Conservation (phyloP, 64 coral and sea anemone genomes). For the Montipora sp. region DNA sequence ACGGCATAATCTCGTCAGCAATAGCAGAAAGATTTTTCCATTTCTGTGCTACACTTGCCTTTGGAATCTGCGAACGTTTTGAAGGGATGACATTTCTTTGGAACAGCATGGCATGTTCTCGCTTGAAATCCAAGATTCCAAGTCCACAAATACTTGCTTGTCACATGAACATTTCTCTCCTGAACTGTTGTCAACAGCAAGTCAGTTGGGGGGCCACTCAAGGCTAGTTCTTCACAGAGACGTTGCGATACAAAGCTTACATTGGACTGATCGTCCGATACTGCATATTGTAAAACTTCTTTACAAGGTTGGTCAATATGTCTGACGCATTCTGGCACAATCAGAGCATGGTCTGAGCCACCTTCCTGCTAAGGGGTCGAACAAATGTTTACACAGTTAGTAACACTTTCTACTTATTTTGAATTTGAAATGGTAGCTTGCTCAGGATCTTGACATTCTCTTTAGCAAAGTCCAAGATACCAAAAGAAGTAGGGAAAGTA, state of each 20-base stretch:
- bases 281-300: constrained; percentile 47
- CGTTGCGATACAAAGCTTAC: constrained; percentile 57
- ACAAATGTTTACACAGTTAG: constrained; percentile 52
- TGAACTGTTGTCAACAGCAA: constrained; percentile 61
- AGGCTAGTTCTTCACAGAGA: constrained; percentile 51
- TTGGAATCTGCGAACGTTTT: constrained; percentile 74
- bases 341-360: constrained; percentile 63
- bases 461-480: constrained; percentile 61
- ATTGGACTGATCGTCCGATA: constrained; percentile 57
- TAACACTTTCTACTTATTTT: constrained; percentile 21
- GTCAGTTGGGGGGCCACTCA: constrained; percentile 65
- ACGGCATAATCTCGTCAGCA: constrained; percentile 64
- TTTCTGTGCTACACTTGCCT: constrained; percentile 33
- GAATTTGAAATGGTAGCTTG: constrained; percentile 18
- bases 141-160: constrained; percentile 48
- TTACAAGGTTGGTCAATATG: constrained; percentile 12
- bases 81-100: constrained; percentile 44
- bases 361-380: constrained; percentile 39
- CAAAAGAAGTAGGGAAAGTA: background rate
- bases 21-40: constrained; percentile 62
- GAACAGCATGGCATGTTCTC: constrained; percentile 59
- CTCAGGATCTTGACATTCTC: constrained; percentile 31
- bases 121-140: constrained; percentile 36
- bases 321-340: constrained; percentile 62
- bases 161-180: constrained; percentile 58